These are phyloP conservation scores for Halcyon smyrnensis DNA, from an alignment of 2,797 vertebrate species.

Conservation along the genomic window DNA sequence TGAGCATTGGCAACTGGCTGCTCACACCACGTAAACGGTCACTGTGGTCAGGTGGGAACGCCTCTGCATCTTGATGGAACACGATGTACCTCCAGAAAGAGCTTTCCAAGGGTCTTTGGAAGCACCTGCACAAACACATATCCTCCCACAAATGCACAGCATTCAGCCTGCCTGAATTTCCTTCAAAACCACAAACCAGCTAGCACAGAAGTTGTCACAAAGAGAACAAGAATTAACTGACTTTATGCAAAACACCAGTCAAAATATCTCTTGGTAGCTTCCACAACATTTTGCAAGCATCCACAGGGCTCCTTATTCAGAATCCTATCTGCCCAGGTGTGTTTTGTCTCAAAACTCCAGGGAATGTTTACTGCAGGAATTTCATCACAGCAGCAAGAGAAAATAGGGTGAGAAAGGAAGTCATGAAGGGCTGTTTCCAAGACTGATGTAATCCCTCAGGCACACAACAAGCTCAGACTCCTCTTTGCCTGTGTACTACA, in stretches of 20 bases:
- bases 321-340: background rate
- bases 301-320: fast-evolving
- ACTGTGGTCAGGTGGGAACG: background rate
- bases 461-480: background rate
- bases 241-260: background rate
- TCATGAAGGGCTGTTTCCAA: background rate
- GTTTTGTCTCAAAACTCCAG: background rate
- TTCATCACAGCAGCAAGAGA: background rate
- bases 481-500: background rate
- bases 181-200: background rate
- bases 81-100: background rate
- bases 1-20: background rate
- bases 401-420: background rate
- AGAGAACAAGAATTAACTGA: background rate
- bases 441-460: background rate
- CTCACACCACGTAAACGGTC: background rate
- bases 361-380: background rate
- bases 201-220: background rate
- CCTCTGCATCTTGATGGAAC: background rate
- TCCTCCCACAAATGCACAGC: fast-evolving
- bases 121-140: conserved; percentile 16
- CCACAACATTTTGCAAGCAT: background rate
- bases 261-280: background rate
- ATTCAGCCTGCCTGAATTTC: background rate
- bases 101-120: background rate